Evolutionary conservation across 2,113 vertebrate species (phyloP), one percentile per base, ranked within the genome.

Genomic region (Orcinus orca): DNA sequence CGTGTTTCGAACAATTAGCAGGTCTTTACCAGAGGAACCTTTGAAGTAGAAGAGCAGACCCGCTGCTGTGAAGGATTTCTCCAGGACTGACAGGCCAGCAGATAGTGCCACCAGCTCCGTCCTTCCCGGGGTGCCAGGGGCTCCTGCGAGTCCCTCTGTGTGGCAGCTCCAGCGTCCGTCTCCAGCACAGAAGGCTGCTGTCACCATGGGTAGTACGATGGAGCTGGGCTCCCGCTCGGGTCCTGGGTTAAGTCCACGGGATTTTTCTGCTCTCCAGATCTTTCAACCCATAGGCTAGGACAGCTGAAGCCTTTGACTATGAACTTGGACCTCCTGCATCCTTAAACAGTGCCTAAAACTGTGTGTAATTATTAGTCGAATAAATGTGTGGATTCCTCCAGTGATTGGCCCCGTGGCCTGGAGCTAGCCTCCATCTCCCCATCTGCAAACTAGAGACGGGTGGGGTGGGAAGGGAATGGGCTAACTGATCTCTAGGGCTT

Each of bases 1-100:
- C 92, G 95, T 95, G 97, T 97, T 97, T 97, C 86, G 67, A 92
- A 97, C 97, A 98, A 97, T 98, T 98, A 98, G 95, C 97, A 97
- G 96, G 97, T 97, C 97, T 97, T 96, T 95, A 92, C 92, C 1
- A 0, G 86, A 71, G 90, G 65, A 95, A 92, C 80, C 95, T 98
- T 97, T 97, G 97, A 97, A 97, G 97, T 93, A 3, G 0, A 60
- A 97, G 94, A 97, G 90, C 95, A 98, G 95, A 77, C 92, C 92
- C 50, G 20, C 95, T 94, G 92, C 67, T 62, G 47, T 20, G 92
- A 97, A 96, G 89, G 93, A 77, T 84, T 96, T 95, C 91, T 85
- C 68, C 53, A 67, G 90, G 96, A 90, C 73, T 97, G 97, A 97
- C 96, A 97, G 95, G 81, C 93, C 95, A 96, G 94, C 93, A 96